A percentile compares a stretch with the other conserved stretches of the same genome.
These are phyloP conservation scores for Pelecanus crispus DNA, from an alignment of 2,113 vertebrate genomes.

Conservation along the genomic window DNA sequence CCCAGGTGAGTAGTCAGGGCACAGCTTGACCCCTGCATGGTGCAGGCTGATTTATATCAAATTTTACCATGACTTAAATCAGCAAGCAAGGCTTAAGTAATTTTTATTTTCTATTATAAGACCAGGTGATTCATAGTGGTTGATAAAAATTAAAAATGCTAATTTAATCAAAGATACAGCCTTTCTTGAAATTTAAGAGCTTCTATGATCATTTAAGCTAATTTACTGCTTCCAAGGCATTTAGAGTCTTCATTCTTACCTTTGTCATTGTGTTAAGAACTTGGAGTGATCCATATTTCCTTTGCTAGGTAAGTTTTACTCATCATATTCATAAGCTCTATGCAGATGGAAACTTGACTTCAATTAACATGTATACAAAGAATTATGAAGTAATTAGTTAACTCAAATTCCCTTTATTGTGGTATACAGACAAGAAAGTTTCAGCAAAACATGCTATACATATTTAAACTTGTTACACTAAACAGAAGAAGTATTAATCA, in stretches of 20 bases:
- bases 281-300: not conserved
- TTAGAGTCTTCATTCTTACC: not conserved
- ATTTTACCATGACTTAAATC: not conserved
- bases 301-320: not conserved
- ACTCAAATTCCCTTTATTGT: not conserved
- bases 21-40: not conserved
- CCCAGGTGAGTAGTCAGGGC: accelerated
- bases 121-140: not conserved
- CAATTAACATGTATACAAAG: not conserved
- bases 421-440: not conserved
- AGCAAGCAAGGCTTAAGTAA: not conserved
- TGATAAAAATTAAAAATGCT: not conserved
- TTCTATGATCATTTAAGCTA: not conserved
- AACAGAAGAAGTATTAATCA: not conserved
- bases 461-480: not conserved
- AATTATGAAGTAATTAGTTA: not conserved
- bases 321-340: not conserved
- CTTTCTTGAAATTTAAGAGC: not conserved
- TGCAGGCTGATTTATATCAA: not conserved
- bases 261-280: not conserved
- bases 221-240: not conserved
- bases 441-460: not conserved
- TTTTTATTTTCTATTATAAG: not conserved
- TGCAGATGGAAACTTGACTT: not conserved
- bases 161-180: not conserved